Evolutionary conservation across 2,888 invertebrate genomes (phyloP).

Genomic region (Oasisia sp.): DNA sequence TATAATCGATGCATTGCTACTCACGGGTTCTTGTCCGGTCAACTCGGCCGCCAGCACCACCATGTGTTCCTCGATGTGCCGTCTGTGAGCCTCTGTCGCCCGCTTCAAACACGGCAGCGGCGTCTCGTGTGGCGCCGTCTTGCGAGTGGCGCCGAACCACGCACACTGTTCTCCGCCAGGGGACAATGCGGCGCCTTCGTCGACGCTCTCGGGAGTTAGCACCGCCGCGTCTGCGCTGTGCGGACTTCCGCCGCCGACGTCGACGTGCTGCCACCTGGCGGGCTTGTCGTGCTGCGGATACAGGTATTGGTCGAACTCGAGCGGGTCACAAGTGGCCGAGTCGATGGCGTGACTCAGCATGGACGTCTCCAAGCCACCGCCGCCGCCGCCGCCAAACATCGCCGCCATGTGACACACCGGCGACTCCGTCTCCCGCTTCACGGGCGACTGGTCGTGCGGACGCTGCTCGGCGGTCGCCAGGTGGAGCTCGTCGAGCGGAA

Average conservation of each 20-base stretch:
- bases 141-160: background rate
- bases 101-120: background rate
- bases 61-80: background rate
- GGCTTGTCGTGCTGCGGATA: background rate
- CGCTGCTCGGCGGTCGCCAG: background rate
- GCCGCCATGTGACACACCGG: background rate
- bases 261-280: slow-evolving; percentile 3
- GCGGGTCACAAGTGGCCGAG: background rate
- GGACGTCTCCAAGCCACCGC: background rate
- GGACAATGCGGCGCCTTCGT: background rate
- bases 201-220: background rate
- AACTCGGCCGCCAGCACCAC: background rate
- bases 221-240: background rate
- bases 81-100: background rate
- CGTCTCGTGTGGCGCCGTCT: slow-evolving; percentile 17
- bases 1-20: background rate
- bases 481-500: background rate
- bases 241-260: background rate
- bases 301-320: background rate
- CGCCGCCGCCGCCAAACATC: background rate
- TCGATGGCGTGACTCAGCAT: slow-evolving; percentile 4
- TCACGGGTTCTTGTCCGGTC: background rate
- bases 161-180: background rate
- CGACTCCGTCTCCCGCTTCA: background rate
- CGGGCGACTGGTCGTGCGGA: background rate